These are phyloP conservation scores for Peromyscus nudipes DNA, from an alignment of 2,797 vertebrate species.

Conservation along the genomic window DNA sequence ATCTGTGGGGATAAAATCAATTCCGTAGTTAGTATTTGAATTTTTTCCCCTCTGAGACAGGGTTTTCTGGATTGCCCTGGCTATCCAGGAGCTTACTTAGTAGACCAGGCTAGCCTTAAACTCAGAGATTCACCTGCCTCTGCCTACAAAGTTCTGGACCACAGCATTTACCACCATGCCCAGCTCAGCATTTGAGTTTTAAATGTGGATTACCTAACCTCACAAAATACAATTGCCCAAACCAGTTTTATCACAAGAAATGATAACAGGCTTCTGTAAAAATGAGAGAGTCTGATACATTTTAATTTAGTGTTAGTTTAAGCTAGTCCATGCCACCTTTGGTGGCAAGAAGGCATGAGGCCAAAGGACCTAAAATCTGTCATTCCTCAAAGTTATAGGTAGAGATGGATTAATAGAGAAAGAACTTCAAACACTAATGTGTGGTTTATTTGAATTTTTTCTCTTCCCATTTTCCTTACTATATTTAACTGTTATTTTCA, in stretches of 20 bases:
- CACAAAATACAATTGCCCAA: neutral
- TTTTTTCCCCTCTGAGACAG: conserved; percentile 6
- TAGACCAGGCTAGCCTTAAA: neutral
- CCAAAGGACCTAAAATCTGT: conserved; percentile 41
- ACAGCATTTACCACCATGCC: neutral
- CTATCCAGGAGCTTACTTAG: neutral
- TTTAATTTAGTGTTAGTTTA: neutral
- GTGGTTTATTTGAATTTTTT: conserved; percentile 40
- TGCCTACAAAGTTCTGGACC: neutral
- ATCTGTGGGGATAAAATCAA: conserved; percentile 86
- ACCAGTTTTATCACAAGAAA: conserved; percentile 27
- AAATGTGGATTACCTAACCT: neutral
- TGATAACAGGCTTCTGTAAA: conserved; percentile 13
- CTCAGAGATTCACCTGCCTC: neutral
- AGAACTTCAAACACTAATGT: conserved; percentile 35
- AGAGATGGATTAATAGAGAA: neutral
- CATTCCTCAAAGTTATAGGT: neutral
- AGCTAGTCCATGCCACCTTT: conserved; percentile 15
- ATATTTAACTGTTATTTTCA: conserved; percentile 25
- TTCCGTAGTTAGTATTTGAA: neutral
- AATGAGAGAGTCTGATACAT: neutral
- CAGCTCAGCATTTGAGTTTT: neutral
- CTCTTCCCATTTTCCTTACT: neutral
- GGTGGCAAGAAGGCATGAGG: neutral
- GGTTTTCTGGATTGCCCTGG: neutral